Percentiles rank a stretch among this genome's conserved stretches.
These are phyloP conservation scores for Tortricodes alternella DNA, from an alignment of 2,888 invertebrate genomes.

Conservation along the genomic window DNA sequence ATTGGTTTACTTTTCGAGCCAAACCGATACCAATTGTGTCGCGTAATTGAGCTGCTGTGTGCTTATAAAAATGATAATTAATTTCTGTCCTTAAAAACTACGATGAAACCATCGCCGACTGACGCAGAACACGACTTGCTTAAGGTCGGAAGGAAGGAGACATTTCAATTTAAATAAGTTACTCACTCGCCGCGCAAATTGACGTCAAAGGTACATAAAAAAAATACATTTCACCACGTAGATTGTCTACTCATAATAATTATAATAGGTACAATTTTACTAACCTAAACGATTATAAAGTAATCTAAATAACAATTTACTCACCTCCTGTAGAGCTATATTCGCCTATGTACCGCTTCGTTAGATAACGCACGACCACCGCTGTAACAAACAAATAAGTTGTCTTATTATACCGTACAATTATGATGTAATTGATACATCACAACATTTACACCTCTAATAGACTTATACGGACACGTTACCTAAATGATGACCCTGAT, in stretches of 20 bases:
- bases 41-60: too few species aligned
- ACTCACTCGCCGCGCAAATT: constrained; percentile 33
- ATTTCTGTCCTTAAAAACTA: too few species aligned
- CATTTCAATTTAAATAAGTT: constrained; percentile 39
- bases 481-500: constrained; percentile 35
- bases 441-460: constrained; percentile 22
- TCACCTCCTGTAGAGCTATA: constrained; percentile 91
- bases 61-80: too few species aligned
- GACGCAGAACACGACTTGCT: constrained; percentile 46
- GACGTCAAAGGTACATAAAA: constrained; percentile 34
- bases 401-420: constrained; percentile 24
- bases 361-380: constrained; percentile 90
- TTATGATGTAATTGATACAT: constrained; percentile 30
- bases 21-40: too few species aligned
- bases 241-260: too few species aligned
- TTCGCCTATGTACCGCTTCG: constrained; percentile 90
- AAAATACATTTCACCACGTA: too few species aligned
- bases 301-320: constrained; percentile 51
- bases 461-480: constrained; percentile 13
- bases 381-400: constrained; percentile 84
- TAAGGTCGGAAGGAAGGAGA: constrained; percentile 63
- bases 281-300: constrained; percentile 4
- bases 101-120: constrained; percentile 32
- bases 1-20: too few species aligned
- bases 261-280: too few species aligned